phyloP scores from a whole-genome alignment of 2,113 vertebrate genomes.

The Coryphaenoides rupestris region DNA sequence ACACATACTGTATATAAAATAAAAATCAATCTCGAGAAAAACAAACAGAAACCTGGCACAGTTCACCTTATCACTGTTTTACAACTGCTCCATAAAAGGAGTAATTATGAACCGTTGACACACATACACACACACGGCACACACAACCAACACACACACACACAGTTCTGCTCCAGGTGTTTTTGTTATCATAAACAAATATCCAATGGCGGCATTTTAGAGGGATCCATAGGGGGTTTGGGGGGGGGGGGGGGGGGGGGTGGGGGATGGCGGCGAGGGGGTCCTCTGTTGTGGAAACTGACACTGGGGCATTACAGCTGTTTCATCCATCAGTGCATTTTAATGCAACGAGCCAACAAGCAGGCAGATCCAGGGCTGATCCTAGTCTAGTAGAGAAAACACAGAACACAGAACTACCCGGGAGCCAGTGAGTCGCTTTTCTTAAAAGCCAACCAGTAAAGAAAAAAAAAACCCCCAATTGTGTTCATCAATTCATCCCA shows the following conservation, averaged over 20 bases:
- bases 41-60: too few relatives aligned
- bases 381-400: constrained; percentile 20
- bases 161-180: constrained; percentile 28
- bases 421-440: too few relatives aligned
- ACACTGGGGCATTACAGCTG: constrained; percentile 28
- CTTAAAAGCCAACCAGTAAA: too few relatives aligned
- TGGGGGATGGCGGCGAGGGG: neutral
- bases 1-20: too few relatives aligned
- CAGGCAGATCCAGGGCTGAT: constrained; percentile 6
- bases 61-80: too few relatives aligned
- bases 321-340: constrained; percentile 28
- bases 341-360: constrained; percentile 25
- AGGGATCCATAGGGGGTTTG: neutral
- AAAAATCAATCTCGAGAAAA: too few relatives aligned
- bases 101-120: too few relatives aligned
- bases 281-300: constrained; percentile 37
- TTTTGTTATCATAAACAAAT: constrained; percentile 13
- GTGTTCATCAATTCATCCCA: neutral
- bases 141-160: neutral
- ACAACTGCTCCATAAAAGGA: too few relatives aligned
- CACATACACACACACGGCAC: constrained; percentile 17
- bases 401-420: neutral
- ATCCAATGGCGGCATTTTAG: neutral
- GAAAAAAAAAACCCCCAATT: too few relatives aligned
- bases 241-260: neutral